A percentile compares a stretch with the other conserved stretches of the same genome.
phyloP scores from a whole-genome alignment of 35 echinoderm and acorn worm species.

The Apostichopus californicus region DNA sequence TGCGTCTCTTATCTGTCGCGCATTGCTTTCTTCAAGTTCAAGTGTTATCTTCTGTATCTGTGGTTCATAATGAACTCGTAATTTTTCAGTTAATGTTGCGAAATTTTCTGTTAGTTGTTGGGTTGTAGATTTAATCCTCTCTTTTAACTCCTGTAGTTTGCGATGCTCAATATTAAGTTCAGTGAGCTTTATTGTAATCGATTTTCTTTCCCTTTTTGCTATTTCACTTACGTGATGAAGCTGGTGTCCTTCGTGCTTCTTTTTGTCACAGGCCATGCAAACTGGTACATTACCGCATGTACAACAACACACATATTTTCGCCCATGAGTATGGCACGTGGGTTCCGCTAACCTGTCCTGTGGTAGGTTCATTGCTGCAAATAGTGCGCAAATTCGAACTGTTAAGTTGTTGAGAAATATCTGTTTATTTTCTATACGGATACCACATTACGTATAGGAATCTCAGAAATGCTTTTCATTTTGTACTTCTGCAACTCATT shows the following conservation, averaged over 20 bases:
- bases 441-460: too few species aligned
- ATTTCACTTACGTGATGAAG: not conserved
- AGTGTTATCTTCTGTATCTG: not conserved
- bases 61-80: not conserved
- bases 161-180: not conserved
- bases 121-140: not conserved
- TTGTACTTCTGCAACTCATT: too few species aligned
- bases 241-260: not conserved
- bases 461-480: too few species aligned
- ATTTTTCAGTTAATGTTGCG: not conserved
- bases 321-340: too few species aligned
- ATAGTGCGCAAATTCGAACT: too few species aligned
- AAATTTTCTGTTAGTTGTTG: not conserved
- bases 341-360: too few species aligned
- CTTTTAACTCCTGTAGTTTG: not conserved
- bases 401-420: too few species aligned
- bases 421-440: too few species aligned
- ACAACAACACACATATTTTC: not conserved
- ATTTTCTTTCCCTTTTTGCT: not conserved
- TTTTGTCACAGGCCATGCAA: not conserved
- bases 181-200: not conserved
- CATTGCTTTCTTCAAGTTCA: not conserved
- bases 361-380: too few species aligned
- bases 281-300: slow-evolving; percentile 12
- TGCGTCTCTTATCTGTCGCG: not conserved